These are phyloP conservation scores for Casuarius casuarius DNA, from an alignment of 2,113 vertebrate species.

Conservation along the genomic window DNA sequence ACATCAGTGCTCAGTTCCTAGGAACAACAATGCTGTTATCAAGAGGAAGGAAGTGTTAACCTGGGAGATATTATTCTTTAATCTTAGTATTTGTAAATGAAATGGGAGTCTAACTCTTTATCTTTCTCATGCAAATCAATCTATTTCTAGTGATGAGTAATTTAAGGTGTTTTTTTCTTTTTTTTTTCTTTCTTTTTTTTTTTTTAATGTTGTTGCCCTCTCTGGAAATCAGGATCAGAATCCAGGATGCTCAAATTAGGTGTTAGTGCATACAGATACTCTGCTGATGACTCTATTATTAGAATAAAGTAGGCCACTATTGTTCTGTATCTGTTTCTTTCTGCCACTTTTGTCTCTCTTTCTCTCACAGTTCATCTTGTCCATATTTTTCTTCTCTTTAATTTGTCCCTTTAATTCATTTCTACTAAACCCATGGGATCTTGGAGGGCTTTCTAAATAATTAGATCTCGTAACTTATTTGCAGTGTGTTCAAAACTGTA, in stretches of 20 bases:
- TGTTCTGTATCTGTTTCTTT: slow-evolving; percentile 6
- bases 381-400: neutral
- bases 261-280: slow-evolving; percentile 16
- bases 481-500: neutral
- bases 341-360: neutral
- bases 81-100: neutral
- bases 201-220: neutral
- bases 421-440: neutral
- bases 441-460: slow-evolving; percentile 16
- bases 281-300: slow-evolving; percentile 43
- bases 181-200: too few relatives aligned
- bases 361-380: neutral
- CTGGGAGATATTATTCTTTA: neutral
- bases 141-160: slow-evolving; percentile 56
- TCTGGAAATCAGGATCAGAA: slow-evolving; percentile 41
- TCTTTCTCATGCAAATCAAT: slow-evolving; percentile 47
- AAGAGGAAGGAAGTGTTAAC: neutral
- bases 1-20: neutral
- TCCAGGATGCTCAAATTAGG: slow-evolving; percentile 32
- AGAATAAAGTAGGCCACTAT: slow-evolving; percentile 6
- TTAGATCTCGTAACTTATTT: neutral
- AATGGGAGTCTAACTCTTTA: neutral
- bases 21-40: neutral
- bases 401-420: neutral
- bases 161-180: neutral